Evolutionary conservation across 2,797 vertebrate genomes (phyloP), one percentile per base, ranked within the genome.

Genomic region (Urosaurus nigricauda): DNA sequence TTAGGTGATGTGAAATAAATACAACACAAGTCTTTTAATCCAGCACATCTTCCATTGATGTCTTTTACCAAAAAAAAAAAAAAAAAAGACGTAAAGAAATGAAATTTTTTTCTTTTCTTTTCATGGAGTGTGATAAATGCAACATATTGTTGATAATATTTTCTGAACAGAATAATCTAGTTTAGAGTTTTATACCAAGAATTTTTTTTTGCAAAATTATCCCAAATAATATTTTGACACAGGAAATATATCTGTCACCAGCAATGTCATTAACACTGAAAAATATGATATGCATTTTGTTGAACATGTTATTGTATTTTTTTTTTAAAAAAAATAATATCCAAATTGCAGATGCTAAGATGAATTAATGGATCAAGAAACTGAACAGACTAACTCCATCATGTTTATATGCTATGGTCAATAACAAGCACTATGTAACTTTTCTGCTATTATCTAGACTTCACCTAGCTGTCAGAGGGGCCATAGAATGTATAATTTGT

Each of bases 1-100:
- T 93, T 92, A 86, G 60, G 71, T 83, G 79, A 53, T 84, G 60
- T 84, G 51, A 91, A 92, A 93, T 91, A 86, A 43, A 93, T 73
- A 82, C 35, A 65, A 82, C 82, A 85, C 89, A 83, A 74, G 88
- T 35, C 77, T 93, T 93, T 92, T 90, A 79, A 73, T 58, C 68
- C 40, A 89, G 74, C 53, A 58, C 24, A 43, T 26, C 40, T 32
- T 73, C 65, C 40, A 82, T 65, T 19, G 60, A 78, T 79, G 73
- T 65, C 8, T 88, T 81, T 51, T 87, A 56, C 2, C 3, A 43
- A 85, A 84, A 37, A 87, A 68, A 68, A 17, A 63, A 63, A 21
- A 63, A 24, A 24, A 63, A 21, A 47, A 43, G 24, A n/a, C 85
- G 43, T 35, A 74, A 75, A 37, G 32, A 29, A 51, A 88, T 71